Conservation (phyloP, 2,113 vertebrate genomes). For the Rhegmatorhina hoffmannsi region DNA sequence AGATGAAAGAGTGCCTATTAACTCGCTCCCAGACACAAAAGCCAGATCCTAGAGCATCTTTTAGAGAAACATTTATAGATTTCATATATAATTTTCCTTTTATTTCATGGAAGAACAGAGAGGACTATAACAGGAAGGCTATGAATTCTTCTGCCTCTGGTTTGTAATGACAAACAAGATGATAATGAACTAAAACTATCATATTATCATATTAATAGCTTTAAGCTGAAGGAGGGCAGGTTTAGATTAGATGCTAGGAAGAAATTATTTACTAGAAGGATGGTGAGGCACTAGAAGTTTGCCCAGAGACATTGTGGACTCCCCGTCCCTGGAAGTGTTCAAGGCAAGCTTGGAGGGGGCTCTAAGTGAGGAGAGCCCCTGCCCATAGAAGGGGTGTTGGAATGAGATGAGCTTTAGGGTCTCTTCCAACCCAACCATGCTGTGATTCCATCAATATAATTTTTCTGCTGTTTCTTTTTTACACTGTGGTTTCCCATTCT, state of each 20-base stretch:
- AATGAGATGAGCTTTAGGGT: accelerated
- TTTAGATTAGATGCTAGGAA: neutral
- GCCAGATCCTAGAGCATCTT: neutral
- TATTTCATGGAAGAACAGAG: neutral
- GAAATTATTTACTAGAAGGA: accelerated
- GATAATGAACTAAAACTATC: neutral
- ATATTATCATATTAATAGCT: neutral
- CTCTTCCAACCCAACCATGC: neutral
- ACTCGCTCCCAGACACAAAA: neutral
- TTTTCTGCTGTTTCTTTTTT: neutral
- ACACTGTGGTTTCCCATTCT: neutral
- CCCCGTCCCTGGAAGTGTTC: neutral
- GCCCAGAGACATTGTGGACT: neutral
- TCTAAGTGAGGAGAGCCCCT: neutral
- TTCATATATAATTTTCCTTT: neutral
- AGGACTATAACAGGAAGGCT: neutral
- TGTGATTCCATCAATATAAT: accelerated
- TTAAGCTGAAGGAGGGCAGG: neutral
- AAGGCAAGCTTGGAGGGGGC: accelerated
- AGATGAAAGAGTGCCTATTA: neutral
- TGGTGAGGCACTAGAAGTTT: accelerated
- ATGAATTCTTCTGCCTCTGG: neutral
- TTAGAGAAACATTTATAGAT: neutral
- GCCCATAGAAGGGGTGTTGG: neutral
- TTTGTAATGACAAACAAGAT: neutral